Conservation (phyloP, 2,797 vertebrate genomes). For the Lagodon rhomboides region DNA sequence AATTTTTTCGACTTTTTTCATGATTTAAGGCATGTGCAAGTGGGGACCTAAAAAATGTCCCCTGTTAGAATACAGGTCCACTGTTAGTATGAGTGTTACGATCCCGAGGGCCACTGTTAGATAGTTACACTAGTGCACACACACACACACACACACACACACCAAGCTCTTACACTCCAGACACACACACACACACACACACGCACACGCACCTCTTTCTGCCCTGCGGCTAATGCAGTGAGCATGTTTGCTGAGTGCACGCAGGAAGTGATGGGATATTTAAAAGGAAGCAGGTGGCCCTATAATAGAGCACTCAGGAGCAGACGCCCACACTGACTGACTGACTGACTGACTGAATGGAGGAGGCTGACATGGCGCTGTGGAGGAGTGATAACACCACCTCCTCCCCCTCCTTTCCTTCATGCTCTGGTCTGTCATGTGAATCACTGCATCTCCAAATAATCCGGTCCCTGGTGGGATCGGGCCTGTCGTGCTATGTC, state of each 20-base stretch:
- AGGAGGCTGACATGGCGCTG: constrained; percentile 30
- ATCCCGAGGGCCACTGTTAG: too few species aligned
- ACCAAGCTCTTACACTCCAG: neutral
- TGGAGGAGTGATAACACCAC: constrained; percentile 57
- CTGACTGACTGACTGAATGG: constrained; percentile 21
- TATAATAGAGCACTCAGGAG: constrained; percentile 63
- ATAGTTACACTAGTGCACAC: too few species aligned
- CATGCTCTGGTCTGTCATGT: constrained; percentile 31
- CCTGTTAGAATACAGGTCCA: too few species aligned
- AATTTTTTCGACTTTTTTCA: too few species aligned
- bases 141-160: neutral
- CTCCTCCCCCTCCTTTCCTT: constrained; percentile 38
- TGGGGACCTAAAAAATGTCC: too few species aligned
- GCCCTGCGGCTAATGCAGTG: constrained; percentile 52
- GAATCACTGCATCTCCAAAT: constrained; percentile 35
- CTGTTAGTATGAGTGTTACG: too few species aligned
- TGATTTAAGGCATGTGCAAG: too few species aligned
- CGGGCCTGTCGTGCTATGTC: constrained; percentile 20
- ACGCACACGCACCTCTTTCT: constrained; percentile 20
- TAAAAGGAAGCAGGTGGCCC: constrained; percentile 71
- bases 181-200: neutral
- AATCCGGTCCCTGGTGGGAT: constrained; percentile 33
- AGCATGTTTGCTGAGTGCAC: constrained; percentile 65
- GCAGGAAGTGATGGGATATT: constrained; percentile 77
- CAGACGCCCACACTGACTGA: constrained; percentile 8